These are phyloP conservation scores for Melolontha melolontha DNA, from an alignment of 2,888 invertebrate species.

Conservation along the genomic window DNA sequence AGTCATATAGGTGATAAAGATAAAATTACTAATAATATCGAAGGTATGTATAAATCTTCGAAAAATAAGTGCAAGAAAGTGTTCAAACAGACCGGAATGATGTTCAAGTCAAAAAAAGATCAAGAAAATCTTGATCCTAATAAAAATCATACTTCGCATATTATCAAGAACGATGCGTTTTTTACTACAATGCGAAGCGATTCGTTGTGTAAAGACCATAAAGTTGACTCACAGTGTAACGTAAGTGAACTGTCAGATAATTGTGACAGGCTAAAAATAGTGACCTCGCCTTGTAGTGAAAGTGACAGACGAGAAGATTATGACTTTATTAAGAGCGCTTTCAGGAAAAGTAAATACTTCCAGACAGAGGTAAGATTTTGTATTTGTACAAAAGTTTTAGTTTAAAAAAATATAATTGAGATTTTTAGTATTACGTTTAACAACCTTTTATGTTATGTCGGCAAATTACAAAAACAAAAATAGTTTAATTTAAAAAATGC, in stretches of 20 bases:
- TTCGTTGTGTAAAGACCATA: constrained; percentile 12
- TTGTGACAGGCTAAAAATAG: constrained; percentile 41
- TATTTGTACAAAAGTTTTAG: background rate
- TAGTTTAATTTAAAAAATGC: no score
- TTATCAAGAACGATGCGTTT: constrained; percentile 58
- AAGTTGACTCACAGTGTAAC: constrained; percentile 36
- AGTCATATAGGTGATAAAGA: constrained; percentile 54
- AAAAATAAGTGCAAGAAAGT: constrained; percentile 62
- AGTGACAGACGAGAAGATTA: constrained; percentile 54
- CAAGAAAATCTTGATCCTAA: constrained; percentile 51
- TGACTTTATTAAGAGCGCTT: constrained; percentile 59
- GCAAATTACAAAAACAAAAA: no score
- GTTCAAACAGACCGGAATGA: constrained; percentile 60
- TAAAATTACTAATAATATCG: constrained; percentile 58
- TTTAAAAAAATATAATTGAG: background rate
- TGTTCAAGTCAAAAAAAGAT: constrained; percentile 55
- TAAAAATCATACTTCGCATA: constrained; percentile 50
- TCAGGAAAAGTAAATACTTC: constrained; percentile 56
- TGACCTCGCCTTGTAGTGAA: constrained; percentile 41
- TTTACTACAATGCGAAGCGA: constrained; percentile 53
- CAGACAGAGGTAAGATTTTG: constrained; percentile 54
- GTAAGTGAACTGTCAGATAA: constrained; percentile 40
- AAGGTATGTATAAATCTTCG: constrained; percentile 63
- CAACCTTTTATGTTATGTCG: no score
- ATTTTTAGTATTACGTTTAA: background rate